These are phyloP conservation scores for Tiaroga cobitis DNA, from an alignment of 2,797 vertebrate species.

Conservation along the genomic window DNA sequence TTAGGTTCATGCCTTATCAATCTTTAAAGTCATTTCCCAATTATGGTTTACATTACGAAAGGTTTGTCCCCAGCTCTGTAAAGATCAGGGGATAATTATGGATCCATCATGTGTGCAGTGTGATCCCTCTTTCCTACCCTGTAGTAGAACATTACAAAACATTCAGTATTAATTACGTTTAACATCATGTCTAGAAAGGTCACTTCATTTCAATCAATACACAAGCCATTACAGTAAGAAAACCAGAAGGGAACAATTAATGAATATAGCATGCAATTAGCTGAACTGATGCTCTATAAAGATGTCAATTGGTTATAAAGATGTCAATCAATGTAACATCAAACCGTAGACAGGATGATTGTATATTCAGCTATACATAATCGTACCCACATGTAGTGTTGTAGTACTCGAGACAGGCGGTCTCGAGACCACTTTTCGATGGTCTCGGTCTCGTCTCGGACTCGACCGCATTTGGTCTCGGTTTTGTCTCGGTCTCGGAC, in stretches of 20 bases:
- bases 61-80: slow-evolving; percentile 28
- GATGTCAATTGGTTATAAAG: background rate
- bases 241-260: background rate
- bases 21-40: slow-evolving; percentile 19
- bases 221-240: background rate
- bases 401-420: too few species aligned
- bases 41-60: slow-evolving; percentile 12
- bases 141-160: slow-evolving; percentile 23
- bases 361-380: background rate
- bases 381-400: background rate
- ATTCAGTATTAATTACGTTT: slow-evolving; percentile 10
- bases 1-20: slow-evolving; percentile 3
- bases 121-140: background rate
- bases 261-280: background rate
- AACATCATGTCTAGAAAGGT: slow-evolving; percentile 2
- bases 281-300: background rate
- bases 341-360: background rate
- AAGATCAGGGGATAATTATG: slow-evolving; percentile 27
- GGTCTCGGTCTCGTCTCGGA: too few species aligned
- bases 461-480: too few species aligned
- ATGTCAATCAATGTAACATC: background rate
- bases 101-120: slow-evolving; percentile 1
- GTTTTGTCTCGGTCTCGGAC: too few species aligned
- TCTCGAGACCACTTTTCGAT: too few species aligned
- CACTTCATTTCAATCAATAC: slow-evolving; percentile 31